Base-by-base conservation (phyloP, 2,797 vertebrate species). In the Sebastes paucispinis region DNA sequence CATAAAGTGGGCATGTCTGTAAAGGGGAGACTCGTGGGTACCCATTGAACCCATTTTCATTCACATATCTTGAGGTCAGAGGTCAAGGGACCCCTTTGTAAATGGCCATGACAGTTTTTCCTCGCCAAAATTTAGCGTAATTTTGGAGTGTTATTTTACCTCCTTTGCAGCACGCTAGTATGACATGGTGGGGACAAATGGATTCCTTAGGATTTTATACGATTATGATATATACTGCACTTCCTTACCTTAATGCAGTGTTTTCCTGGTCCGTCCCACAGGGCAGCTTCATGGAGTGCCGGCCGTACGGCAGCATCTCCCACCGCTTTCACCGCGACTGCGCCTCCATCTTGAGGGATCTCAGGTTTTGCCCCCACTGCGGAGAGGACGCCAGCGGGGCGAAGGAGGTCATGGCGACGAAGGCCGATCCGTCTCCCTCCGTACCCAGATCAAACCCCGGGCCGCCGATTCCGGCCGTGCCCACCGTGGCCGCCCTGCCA, bases 231-330 rank as follows among this genome's bases (percentile, higher is more conserved):
- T 20, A 32, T 22, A 22, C 57, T 59, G 8, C 27, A 18, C 25
- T 59, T 60, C 2, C 11, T 12, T n/a, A 57, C 27, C 9, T 27
- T 58, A 36, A 72, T 32, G 20, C 14, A 20, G 4, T 18, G 20
- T 57, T 70, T 16, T 67, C 5, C 13, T 8, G 47, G 1, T 84
- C 39, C 47, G 5, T 64, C 47, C 57, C 52, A n/a, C 82, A 99
- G 98, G 98, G 98, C 58, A 96, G 96, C 20, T 99, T 98, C 90
- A 97, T 99, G 97, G 98, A 99, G 91, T 99, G 98, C 89, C 96
- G 97, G 84, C 98, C 98, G 0, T 97, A 99, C 71, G 96, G 96
- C 86, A 97, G 94, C 94, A 96, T 99, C 89, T 98, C 98, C 4
- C 98, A 99, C 90, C 97, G 98, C 20, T 99, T 99, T 88, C 98